A percentile compares a stretch with the other conserved stretches of the same genome.
Evolutionary conservation across 2,888 invertebrate genomes (phyloP).

Genomic region (Ormyrus thymus): DNA sequence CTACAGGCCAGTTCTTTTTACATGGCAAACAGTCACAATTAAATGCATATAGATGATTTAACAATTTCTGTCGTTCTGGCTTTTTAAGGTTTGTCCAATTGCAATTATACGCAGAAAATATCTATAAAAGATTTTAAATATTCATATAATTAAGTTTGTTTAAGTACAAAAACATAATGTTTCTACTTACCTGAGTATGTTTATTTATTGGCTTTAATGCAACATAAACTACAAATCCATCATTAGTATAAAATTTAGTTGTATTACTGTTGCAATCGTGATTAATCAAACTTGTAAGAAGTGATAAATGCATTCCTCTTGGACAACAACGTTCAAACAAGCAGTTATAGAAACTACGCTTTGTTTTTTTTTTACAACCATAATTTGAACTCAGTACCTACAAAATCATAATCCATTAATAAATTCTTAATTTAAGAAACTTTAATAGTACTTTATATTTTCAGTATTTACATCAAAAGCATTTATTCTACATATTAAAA

Average conservation of each 20-base stretch:
- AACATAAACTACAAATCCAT: constrained; percentile 30
- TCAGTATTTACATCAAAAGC: constrained; percentile 20
- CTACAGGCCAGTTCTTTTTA: constrained; percentile 1
- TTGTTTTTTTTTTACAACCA: neutral
- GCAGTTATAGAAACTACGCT: neutral
- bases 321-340: constrained; percentile 5
- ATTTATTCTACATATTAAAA: neutral
- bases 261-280: constrained; percentile 23
- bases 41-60: neutral
- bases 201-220: constrained; percentile 28
- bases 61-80: neutral
- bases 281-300: constrained; percentile 21
- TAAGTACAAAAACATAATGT: neutral
- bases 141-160: neutral
- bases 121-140: constrained; percentile 1
- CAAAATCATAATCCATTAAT: neutral
- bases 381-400: neutral
- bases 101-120: constrained; percentile 19
- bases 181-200: constrained; percentile 18
- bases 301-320: constrained; percentile 17
- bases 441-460: constrained; percentile 7
- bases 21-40: constrained; percentile 25
- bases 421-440: neutral
- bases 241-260: constrained; percentile 20
- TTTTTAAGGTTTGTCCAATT: neutral